A percentile compares a stretch with the other conserved stretches of the same genome.
Evolutionary conservation across 2,797 vertebrate genomes (phyloP).

Genomic region (Bothrops alternatus): DNA sequence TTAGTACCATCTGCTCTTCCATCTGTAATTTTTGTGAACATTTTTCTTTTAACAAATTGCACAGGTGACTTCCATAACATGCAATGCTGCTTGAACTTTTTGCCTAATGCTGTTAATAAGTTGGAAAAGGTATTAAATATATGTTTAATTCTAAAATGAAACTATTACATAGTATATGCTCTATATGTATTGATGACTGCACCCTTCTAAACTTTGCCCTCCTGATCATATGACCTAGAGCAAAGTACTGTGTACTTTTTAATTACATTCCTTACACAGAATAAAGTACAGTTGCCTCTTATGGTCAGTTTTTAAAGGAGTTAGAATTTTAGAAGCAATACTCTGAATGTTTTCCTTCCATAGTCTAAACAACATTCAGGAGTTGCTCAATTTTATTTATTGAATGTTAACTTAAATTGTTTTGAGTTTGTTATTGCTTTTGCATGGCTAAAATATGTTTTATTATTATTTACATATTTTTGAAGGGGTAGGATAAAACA

Average conservation of each 20-base stretch:
- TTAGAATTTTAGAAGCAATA: not conserved
- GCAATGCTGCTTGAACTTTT: not conserved
- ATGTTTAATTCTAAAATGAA: not conserved
- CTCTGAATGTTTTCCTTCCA: not conserved
- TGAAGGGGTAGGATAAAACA: not conserved
- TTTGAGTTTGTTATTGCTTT: not conserved
- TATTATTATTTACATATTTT: not conserved
- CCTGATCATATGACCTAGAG: not conserved
- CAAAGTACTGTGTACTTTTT: not conserved
- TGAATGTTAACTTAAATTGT: not conserved
- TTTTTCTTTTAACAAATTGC: constrained; percentile 4
- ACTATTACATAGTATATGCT: not conserved
- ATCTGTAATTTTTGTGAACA: not conserved
- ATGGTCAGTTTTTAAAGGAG: not conserved
- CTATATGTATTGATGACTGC: not conserved
- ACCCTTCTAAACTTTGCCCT: not conserved
- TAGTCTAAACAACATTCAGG: not conserved
- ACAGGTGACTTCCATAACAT: not conserved
- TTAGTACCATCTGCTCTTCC: not conserved
- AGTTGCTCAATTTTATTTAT: not conserved
- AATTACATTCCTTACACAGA: not conserved
- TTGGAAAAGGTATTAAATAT: not conserved
- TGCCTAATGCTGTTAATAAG: not conserved
- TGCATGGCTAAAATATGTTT: not conserved
- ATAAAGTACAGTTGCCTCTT: not conserved